Evolutionary conservation across 2,797 vertebrate genomes (phyloP), one percentile per base, ranked within the genome.

Genomic region (Echiichthys vipera): DNA sequence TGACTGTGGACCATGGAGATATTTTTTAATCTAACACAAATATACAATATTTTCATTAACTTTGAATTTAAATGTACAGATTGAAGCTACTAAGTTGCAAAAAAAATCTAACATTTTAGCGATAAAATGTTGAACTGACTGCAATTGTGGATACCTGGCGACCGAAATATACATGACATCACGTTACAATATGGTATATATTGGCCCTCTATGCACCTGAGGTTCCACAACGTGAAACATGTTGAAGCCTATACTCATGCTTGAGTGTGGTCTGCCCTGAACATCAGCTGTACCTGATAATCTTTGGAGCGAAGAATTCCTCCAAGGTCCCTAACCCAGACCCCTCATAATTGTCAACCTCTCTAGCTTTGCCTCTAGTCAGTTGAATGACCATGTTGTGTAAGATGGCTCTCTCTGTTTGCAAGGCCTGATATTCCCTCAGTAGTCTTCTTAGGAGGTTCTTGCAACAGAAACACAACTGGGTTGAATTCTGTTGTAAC

Each of bases 281-380:
- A 22, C 7, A 25, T 54, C 34, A 67, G 24, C 6, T 17, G 6
- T 2, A 40, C 9, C 6, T n/a, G n/a, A n/a, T n/a, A n/a, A n/a
- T n/a, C n/a, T n/a, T n/a, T n/a, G n/a, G 1, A 2, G 1, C 0
- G 4, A 5, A 0, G 2, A 10, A 17, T 6, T 40, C 37, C 9
- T 29, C 15, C 0, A 0, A 0, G 1, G 0, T 15, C 20, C 61
- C 78, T 55, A 27, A 84, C 20, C 78, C 78, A 55, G 7, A 59
- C 1, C 6, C 7, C 1, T 15, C 0, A 1, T 0, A 2, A 40
- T 22, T 0, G 0, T 54, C 22, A 10, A 9, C 2, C 1, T 11
- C 0, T 1, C 0, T 1, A 1, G 0, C 2, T 11, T 0, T 6
- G 2, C 25, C 1, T 39, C 0, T 0, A 6, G 0, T 18, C 46